Percentiles rank a stretch among this genome's conserved stretches.
These are phyloP conservation scores for Eptatretus burgeri DNA, from an alignment of 2,113 vertebrate genomes.

Conservation along the genomic window DNA sequence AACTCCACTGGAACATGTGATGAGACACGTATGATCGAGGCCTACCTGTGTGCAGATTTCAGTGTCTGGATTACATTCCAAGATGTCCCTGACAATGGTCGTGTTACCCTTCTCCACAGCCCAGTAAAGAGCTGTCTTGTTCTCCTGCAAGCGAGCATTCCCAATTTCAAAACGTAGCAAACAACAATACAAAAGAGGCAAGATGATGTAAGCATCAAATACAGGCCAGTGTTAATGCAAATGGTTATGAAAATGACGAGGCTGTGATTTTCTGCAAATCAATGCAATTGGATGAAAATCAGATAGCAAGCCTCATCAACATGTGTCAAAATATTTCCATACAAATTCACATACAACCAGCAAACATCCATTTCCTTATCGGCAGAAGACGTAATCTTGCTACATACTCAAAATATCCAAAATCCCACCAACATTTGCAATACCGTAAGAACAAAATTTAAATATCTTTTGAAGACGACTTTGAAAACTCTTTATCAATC, in stretches of 20 bases:
- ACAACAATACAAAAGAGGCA: background rate
- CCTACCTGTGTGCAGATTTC: constrained; percentile 71
- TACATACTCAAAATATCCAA: no score
- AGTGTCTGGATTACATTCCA: constrained; percentile 85
- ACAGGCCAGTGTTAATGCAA: no score
- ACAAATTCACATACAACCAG: no score
- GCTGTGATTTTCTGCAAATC: background rate
- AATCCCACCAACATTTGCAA: no score
- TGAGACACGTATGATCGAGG: no score
- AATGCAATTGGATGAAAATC: background rate
- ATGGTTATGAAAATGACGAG: background rate
- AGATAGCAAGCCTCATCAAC: background rate
- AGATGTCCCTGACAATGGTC: constrained; percentile 78
- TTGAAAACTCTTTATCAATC: no score
- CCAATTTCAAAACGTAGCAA: background rate
- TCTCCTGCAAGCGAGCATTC: constrained; percentile 29
- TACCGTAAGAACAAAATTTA: no score
- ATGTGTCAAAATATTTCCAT: background rate
- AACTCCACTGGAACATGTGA: background rate
- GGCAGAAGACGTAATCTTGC: no score
- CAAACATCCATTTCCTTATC: no score
- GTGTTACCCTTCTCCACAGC: constrained; percentile 85
- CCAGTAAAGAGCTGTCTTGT: constrained; percentile 89
- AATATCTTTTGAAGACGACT: no score
- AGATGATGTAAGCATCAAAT: background rate